Evolutionary conservation across 2,888 invertebrate genomes (phyloP).

Genomic region (Sarcophaga carnaria): DNA sequence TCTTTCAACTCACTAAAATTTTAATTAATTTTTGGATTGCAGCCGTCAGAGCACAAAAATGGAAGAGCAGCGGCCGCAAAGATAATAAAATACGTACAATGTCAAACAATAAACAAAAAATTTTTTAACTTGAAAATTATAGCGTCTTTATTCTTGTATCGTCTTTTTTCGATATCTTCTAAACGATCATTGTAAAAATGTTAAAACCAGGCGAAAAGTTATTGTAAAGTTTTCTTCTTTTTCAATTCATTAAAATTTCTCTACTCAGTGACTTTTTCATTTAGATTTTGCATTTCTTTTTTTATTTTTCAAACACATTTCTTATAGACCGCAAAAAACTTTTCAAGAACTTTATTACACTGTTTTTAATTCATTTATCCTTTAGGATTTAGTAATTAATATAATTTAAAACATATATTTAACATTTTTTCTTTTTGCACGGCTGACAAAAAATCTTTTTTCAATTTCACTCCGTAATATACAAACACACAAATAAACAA

Average conservation of each 20-base stretch:
- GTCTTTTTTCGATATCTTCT: too few relatives aligned
- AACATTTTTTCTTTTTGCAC: not conserved
- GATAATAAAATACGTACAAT: not conserved
- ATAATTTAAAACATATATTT: not conserved
- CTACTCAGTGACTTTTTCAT: conserved; percentile 32
- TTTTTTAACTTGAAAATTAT: not conserved
- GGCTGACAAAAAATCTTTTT: not conserved
- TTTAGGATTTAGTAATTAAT: not conserved
- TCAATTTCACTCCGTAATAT: conserved; percentile 30
- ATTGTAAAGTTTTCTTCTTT: not conserved
- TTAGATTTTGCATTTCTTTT: not conserved
- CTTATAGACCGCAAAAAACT: not conserved
- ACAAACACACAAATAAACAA: conserved; percentile 58
- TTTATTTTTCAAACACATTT: not conserved
- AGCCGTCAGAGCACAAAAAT: conserved; percentile 8
- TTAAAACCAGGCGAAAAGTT: not conserved
- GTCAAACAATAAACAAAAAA: conserved; percentile 6
- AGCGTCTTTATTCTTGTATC: too few relatives aligned
- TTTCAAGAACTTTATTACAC: not conserved
- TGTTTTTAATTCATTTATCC: not conserved
- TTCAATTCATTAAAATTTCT: conserved; percentile 56
- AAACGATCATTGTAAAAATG: not conserved
- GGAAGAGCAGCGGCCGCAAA: too few relatives aligned
- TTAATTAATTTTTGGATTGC: not conserved
- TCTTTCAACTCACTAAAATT: not conserved